Conservation (phyloP, 2,888 invertebrate genomes). For the Hipparchia sbordonii region DNA sequence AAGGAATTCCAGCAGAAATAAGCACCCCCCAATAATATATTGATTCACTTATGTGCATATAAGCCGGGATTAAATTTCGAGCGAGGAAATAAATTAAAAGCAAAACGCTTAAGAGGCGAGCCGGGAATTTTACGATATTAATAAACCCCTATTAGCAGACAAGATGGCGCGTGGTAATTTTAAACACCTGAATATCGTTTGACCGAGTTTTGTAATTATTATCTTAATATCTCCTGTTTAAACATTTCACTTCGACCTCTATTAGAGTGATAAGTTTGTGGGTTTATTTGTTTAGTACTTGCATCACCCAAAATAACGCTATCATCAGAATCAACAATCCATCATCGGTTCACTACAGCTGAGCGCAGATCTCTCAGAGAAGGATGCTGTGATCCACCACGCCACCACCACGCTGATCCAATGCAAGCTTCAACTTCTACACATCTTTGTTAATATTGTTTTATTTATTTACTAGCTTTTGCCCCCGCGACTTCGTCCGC, state of each 20-base stretch:
- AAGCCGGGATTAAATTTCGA: conserved; percentile 42
- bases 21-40: conserved; percentile 33
- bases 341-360: no score
- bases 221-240: conserved; percentile 18
- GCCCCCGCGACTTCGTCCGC: no score
- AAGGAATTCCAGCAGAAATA: conserved; percentile 18
- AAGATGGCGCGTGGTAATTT: conserved; percentile 53
- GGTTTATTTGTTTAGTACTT: no score
- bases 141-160: conserved; percentile 59
- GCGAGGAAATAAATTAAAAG: conserved; percentile 54
- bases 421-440: no score
- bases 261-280: background rate
- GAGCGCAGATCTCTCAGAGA: no score
- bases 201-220: conserved; percentile 40
- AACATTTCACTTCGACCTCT: background rate
- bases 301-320: no score
- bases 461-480: no score
- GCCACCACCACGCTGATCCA: no score
- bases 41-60: conserved; percentile 34
- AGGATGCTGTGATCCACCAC: no score
- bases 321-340: no score
- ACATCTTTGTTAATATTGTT: no score
- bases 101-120: conserved; percentile 50
- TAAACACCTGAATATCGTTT: conserved; percentile 39
- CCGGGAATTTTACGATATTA: conserved; percentile 59